These are phyloP conservation scores for Drosophila kokeensis DNA, from an alignment of 2,888 invertebrate species.

Conservation along the genomic window DNA sequence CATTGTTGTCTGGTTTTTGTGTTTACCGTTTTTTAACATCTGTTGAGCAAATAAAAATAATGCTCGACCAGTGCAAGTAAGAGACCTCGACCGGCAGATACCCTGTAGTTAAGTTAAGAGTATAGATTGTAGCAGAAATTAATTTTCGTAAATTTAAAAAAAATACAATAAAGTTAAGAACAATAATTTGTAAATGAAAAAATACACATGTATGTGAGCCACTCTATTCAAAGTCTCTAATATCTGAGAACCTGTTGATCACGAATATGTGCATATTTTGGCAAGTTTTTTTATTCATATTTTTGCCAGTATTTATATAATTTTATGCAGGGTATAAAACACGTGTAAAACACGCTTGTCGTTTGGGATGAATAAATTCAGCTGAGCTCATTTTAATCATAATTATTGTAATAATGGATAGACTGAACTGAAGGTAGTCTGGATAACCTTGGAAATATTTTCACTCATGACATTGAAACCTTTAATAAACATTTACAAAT, in stretches of 20 bases:
- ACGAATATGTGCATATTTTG: not conserved
- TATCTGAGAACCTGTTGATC: not conserved
- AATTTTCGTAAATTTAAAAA: not conserved
- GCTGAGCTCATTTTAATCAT: not conserved
- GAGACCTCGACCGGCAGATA: not conserved
- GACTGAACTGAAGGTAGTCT: not conserved
- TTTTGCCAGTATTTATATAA: not conserved
- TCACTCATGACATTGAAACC: not conserved
- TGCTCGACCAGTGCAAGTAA: not conserved
- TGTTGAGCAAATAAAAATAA: conserved; percentile 28
- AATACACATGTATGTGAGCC: not conserved
- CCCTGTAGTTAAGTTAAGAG: not conserved
- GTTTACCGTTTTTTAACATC: conserved; percentile 10
- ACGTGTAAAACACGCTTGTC: conserved; percentile 13
- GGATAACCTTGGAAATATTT: not conserved
- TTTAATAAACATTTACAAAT: not conserved
- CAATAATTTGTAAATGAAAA: not conserved
- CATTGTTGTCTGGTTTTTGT: conserved; percentile 7
- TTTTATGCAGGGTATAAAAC: not conserved
- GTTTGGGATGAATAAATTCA: not conserved
- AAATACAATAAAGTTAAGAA: no score
- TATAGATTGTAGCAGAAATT: not conserved
- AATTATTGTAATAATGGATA: not conserved
- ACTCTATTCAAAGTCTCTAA: not conserved
- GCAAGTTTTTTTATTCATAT: not conserved